phyloP scores from a whole-genome alignment of 2,797 vertebrate species.

The Cirrhinus mrigala region DNA sequence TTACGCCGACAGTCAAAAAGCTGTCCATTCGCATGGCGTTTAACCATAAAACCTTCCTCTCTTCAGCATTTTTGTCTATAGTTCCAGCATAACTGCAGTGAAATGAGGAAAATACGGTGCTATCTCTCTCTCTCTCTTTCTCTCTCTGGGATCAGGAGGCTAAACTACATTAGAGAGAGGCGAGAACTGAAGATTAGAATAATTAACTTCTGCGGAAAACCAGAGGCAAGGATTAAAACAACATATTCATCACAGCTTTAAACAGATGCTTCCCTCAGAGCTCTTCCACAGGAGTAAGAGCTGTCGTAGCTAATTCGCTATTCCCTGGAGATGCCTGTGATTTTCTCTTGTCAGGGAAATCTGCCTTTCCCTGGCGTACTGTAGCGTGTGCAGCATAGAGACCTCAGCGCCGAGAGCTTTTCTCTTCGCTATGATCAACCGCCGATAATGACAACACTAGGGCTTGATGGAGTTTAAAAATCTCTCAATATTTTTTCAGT shows the following conservation, averaged over 20 bases:
- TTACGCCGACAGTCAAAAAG: slow-evolving; percentile 18
- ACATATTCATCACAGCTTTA: slow-evolving; percentile 63
- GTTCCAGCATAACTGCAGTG: slow-evolving; percentile 47
- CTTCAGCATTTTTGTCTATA: slow-evolving; percentile 6
- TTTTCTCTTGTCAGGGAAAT: slow-evolving; percentile 67
- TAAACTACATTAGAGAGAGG: slow-evolving; percentile 63
- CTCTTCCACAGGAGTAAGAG: slow-evolving; percentile 62
- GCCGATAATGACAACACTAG: slow-evolving; percentile 49
- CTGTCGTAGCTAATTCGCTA: slow-evolving; percentile 68
- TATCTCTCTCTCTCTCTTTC: slow-evolving; percentile 41
- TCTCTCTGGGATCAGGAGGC: slow-evolving; percentile 57
- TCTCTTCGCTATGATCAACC: slow-evolving; percentile 45
- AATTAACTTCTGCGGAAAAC: slow-evolving; percentile 57
- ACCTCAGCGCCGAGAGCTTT: slow-evolving; percentile 52
- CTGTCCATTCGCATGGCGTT: neutral
- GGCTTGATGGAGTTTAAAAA: neutral
- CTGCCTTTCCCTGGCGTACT: slow-evolving; percentile 56
- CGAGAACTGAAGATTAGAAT: slow-evolving; percentile 63
- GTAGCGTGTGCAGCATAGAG: slow-evolving; percentile 52
- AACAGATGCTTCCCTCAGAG: slow-evolving; percentile 64
- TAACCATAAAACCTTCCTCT: neutral
- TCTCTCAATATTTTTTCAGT: neutral
- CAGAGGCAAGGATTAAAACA: slow-evolving; percentile 60
- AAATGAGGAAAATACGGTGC: slow-evolving; percentile 10
- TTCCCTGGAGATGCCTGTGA: slow-evolving; percentile 60